Evolutionary conservation across 53 echinoderm and acorn worm species (phyloP).

Genomic region (Glandiceps talaboti): DNA sequence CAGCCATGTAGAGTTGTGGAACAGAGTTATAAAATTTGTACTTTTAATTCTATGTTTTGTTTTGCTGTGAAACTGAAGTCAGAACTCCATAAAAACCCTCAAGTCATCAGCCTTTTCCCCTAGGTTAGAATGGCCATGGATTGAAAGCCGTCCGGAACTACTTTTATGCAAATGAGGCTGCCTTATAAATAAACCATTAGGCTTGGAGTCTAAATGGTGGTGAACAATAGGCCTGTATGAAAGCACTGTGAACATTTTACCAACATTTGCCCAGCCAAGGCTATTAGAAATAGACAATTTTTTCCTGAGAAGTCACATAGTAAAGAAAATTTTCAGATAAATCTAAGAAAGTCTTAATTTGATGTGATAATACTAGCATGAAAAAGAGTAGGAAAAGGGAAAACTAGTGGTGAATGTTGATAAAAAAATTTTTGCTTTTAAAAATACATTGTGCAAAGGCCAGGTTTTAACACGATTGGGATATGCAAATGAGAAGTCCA

Average conservation of each 20-base stretch:
- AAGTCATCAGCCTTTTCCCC: not conserved
- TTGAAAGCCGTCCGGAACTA: conserved; percentile 75
- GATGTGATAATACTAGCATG: too few species aligned
- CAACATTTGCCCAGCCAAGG: not conserved
- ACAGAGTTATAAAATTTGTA: not conserved
- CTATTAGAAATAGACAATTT: not conserved
- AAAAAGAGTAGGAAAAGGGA: too few species aligned
- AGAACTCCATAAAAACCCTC: not conserved
- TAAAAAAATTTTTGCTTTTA: too few species aligned
- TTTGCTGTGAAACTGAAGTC: not conserved
- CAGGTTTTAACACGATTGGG: not conserved
- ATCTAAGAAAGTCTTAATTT: too few species aligned
- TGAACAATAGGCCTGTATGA: not conserved
- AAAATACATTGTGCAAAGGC: not conserved
- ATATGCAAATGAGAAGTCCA: not conserved
- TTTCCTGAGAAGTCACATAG: not conserved
- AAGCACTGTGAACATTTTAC: not conserved
- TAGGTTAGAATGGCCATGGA: not conserved
- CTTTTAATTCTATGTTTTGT: not conserved
- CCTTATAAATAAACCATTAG: conserved; percentile 98
- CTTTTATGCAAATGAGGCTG: conserved; percentile 97
- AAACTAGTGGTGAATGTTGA: too few species aligned
- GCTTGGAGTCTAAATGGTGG: conserved; percentile 62
- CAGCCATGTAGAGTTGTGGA: not conserved
- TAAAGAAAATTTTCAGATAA: too few species aligned